A percentile compares a stretch with the other conserved stretches of the same genome.
Conservation (phyloP, 2,113 vertebrate species). For the Hypomesus transpacificus region DNA sequence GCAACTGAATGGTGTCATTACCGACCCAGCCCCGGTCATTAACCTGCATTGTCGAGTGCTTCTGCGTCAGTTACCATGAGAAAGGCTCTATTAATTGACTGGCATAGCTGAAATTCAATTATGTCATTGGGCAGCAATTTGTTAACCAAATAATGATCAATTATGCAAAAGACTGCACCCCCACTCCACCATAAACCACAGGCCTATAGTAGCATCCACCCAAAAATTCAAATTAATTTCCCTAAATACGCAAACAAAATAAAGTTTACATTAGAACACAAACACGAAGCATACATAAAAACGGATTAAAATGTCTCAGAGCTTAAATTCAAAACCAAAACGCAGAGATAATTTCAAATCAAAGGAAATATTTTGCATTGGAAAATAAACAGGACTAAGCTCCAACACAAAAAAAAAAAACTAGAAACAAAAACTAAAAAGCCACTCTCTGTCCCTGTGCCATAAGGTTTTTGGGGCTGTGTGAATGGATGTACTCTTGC, state of each 20-base stretch:
- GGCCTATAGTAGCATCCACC: slow-evolving; percentile 23
- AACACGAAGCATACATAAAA: slow-evolving; percentile 3
- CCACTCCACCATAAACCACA: slow-evolving; percentile 29
- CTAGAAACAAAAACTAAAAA: background rate
- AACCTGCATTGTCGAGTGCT: slow-evolving; percentile 85
- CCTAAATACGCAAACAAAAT: background rate
- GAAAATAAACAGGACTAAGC: slow-evolving; percentile 2
- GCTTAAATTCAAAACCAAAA: slow-evolving; percentile 12
- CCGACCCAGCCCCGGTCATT: slow-evolving; percentile 81
- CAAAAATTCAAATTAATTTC: background rate
- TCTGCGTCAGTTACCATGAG: slow-evolving; percentile 93
- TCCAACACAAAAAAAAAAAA: slow-evolving; percentile 10
- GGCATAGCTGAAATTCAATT: slow-evolving; percentile 85
- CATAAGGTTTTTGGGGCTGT: background rate
- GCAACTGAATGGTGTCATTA: slow-evolving; percentile 94
- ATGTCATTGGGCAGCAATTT: slow-evolving; percentile 80
- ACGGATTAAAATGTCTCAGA: slow-evolving; percentile 17
- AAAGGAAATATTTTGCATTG: slow-evolving; percentile 2
- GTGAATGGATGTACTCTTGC: background rate
- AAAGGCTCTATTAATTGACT: slow-evolving; percentile 94
- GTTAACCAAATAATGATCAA: slow-evolving; percentile 77
- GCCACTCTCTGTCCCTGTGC: background rate
- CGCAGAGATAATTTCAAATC: background rate
- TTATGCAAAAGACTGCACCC: slow-evolving; percentile 63
- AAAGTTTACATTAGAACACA: slow-evolving; percentile 11